Conservation (phyloP, 2,888 invertebrate species). For the Caenorhabditis uteleia region DNA sequence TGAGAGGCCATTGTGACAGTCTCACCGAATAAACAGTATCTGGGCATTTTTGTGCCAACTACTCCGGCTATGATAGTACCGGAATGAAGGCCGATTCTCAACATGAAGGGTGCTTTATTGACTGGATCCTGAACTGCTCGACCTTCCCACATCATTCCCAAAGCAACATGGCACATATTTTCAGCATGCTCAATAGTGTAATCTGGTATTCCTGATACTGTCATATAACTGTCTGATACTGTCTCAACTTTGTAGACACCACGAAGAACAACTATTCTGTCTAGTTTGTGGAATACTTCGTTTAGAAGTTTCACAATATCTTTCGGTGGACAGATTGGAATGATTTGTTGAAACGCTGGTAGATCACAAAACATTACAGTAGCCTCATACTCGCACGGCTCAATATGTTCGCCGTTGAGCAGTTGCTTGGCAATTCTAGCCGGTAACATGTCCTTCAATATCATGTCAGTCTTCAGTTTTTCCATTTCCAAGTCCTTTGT, state of each 20-base stretch:
- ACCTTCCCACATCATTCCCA: slow-evolving; percentile 68
- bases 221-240: slow-evolving; percentile 65
- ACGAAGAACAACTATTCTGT: slow-evolving; percentile 61
- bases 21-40: slow-evolving; percentile 61
- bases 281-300: slow-evolving; percentile 69
- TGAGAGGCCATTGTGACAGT: slow-evolving; percentile 57
- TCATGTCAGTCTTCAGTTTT: slow-evolving; percentile 62
- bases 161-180: slow-evolving; percentile 67
- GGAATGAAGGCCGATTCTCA: slow-evolving; percentile 54
- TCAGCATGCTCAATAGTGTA: slow-evolving; percentile 62
- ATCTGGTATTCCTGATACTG: slow-evolving; percentile 60
- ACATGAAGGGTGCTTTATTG: slow-evolving; percentile 41
- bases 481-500: slow-evolving; percentile 66
- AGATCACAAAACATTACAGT: slow-evolving; percentile 71
- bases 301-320: slow-evolving; percentile 70
- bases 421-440: slow-evolving; percentile 68
- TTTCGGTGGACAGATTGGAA: slow-evolving; percentile 68
- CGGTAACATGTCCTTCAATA: slow-evolving; percentile 70
- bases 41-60: slow-evolving; percentile 58
- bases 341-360: slow-evolving; percentile 70
- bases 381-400: slow-evolving; percentile 63
- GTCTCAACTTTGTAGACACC: slow-evolving; percentile 66
- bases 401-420: slow-evolving; percentile 67
- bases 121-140: slow-evolving; percentile 58
- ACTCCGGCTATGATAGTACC: slow-evolving; percentile 62